phyloP scores from a whole-genome alignment of 2,888 invertebrate species.

The Spisula subtruncata region DNA sequence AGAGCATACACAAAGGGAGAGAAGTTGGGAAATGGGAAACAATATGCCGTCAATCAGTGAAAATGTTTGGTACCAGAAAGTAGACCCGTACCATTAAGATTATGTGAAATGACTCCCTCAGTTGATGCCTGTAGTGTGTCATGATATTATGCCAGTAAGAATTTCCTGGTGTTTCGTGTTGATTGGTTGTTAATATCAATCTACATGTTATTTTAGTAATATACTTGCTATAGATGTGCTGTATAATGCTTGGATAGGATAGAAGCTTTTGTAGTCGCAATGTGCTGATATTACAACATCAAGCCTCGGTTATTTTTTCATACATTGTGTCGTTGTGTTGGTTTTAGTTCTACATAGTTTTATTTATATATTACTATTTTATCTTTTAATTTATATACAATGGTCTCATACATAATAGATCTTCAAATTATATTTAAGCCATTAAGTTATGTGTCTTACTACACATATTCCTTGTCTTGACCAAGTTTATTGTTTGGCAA shows the following conservation, averaged over 20 bases:
- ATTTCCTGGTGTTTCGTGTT: neutral
- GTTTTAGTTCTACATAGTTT: neutral
- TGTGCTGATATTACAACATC: conserved; percentile 11
- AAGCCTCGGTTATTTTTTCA: neutral
- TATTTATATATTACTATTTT: conserved; percentile 5
- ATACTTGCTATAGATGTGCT: neutral
- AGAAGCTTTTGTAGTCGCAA: neutral
- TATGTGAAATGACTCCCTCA: neutral
- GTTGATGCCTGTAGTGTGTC: neutral
- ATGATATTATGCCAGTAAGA: neutral
- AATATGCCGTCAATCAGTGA: neutral
- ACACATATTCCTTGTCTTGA: neutral
- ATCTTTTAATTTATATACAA: conserved; percentile 4
- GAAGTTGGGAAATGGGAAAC: no score
- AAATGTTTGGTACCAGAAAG: neutral
- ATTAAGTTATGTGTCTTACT: neutral
- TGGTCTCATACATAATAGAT: neutral
- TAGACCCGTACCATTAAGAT: neutral
- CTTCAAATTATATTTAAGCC: neutral
- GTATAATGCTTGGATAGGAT: neutral
- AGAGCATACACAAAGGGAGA: no score
- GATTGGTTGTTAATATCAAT: neutral
- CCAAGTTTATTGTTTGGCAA: no score
- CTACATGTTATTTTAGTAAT: neutral
- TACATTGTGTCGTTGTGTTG: neutral